phyloP scores from a whole-genome alignment of 2,888 invertebrate genomes.

The Frankliniella fusca region DNA sequence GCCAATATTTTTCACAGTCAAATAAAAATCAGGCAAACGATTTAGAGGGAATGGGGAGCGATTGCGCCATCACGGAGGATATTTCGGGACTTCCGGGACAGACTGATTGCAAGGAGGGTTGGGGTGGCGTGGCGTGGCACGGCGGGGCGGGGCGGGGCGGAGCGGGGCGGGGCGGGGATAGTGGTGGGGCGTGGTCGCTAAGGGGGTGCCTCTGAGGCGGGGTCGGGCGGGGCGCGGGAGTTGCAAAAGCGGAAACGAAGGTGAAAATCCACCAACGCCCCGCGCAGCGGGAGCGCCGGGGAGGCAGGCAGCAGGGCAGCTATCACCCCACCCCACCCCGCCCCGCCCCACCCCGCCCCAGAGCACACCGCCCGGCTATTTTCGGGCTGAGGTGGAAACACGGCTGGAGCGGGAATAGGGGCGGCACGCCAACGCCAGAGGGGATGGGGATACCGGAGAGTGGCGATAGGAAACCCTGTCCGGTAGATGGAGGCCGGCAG shows the following conservation, averaged over 20 bases:
- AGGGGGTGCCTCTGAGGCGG: no score
- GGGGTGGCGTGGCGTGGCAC: not conserved
- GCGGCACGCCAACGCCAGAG: not conserved
- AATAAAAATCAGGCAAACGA: no score
- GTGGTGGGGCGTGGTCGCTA: not conserved
- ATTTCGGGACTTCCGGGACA: not conserved
- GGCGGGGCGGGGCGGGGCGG: not conserved
- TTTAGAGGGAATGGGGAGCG: not conserved
- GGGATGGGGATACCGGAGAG: not conserved
- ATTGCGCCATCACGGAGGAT: not conserved
- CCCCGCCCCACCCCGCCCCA: not conserved
- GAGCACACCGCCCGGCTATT: not conserved
- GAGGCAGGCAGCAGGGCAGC: not conserved
- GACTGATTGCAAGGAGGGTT: not conserved
- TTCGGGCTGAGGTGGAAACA: not conserved
- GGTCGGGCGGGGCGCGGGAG: no score
- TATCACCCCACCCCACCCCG: no score
- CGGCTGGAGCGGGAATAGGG: not conserved
- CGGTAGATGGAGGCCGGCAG: not conserved
- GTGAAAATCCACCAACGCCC: no score
- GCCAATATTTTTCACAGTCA: no score
- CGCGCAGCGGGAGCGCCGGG: not conserved
- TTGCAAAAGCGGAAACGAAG: no score
- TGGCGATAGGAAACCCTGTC: not conserved
- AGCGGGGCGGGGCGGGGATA: not conserved